Base-by-base conservation (phyloP, 1,140 invertebrate species). In the Lordiphosa stackelbergi region DNA sequence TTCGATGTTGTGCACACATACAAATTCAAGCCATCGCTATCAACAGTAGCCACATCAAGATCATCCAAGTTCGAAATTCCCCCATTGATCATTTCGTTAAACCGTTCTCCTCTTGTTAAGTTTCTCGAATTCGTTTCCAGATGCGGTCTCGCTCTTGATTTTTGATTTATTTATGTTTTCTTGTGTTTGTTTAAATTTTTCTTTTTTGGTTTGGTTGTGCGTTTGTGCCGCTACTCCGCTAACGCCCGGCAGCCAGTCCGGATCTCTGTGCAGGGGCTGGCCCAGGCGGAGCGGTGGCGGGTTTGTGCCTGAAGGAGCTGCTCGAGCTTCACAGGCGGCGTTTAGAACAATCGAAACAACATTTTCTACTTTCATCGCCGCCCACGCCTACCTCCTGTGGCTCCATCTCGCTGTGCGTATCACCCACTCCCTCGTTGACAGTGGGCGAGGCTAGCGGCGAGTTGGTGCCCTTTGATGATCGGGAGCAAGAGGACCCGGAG, bases 301-400 rank as follows among this genome's bases (percentile, higher is more conserved):
- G 64, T 46, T 53, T 73, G 52, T 66, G 68, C 66, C 71, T 86
- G 63, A 85, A 65, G 66, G 79, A 86, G 69, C 71, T 86, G 51
- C 71, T 86, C 63, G 63, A 78, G 49, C 70, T 86, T 22, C 84
- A 86, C 60, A 64, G 85, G 68, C 85, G 85, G 66, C 79, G 85
- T 11, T 75, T 70, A 53, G 75, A 86, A 57, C 69, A 78, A 86
- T 86, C 85, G 56, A 86, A 86, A 85, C 79, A 86, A 85, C 77
- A 78, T 78, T 86, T 86, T 85, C 69, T 86, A 69, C 75, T 86
- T 85, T 86, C 85, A 72, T 69, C 85, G 62, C 79, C 85, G 53
- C 69, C 85, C 54, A 73, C 78, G 41, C 79, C 84, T 48, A 81
- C 69, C 11, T 84, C 84, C 42, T 74, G 73, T 36, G 69, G 78